phyloP scores from a whole-genome alignment of 2,797 vertebrate species.

The Pangasius larnaudii region DNA sequence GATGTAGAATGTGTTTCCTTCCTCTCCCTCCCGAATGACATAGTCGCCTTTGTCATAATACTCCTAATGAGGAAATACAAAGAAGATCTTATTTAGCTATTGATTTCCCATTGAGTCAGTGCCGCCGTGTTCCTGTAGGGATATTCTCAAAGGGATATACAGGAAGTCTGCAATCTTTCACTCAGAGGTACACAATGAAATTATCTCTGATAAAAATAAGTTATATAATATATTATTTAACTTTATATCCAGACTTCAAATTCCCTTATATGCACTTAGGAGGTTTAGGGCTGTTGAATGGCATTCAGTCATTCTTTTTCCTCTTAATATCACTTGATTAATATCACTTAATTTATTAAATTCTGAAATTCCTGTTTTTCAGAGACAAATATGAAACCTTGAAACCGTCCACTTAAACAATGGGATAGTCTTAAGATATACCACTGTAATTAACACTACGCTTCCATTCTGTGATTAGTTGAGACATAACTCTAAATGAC shows the following conservation, averaged over 20 bases:
- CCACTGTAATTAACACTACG: not conserved
- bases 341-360: not conserved
- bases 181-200: constrained; percentile 14
- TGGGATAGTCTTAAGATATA: not conserved
- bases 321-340: not conserved
- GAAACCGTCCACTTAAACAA: not conserved
- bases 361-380: not conserved
- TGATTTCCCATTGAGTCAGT: constrained; percentile 57
- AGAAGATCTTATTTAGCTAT: constrained; percentile 59
- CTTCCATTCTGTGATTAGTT: not conserved
- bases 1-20: constrained; percentile 94
- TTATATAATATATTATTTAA: no score
- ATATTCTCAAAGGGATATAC: constrained; percentile 46
- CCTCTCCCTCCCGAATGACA: constrained; percentile 90
- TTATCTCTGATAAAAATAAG: not conserved
- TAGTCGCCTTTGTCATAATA: constrained; percentile 90
- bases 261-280: not conserved
- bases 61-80: constrained; percentile 76
- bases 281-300: not conserved
- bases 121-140: constrained; percentile 46
- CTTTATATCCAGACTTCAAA: not conserved
- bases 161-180: constrained; percentile 46
- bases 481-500: not conserved
- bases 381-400: not conserved
- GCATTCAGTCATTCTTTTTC: not conserved